Conservation (phyloP, 2,797 vertebrate species). For the Pangasius sanitwongsei region DNA sequence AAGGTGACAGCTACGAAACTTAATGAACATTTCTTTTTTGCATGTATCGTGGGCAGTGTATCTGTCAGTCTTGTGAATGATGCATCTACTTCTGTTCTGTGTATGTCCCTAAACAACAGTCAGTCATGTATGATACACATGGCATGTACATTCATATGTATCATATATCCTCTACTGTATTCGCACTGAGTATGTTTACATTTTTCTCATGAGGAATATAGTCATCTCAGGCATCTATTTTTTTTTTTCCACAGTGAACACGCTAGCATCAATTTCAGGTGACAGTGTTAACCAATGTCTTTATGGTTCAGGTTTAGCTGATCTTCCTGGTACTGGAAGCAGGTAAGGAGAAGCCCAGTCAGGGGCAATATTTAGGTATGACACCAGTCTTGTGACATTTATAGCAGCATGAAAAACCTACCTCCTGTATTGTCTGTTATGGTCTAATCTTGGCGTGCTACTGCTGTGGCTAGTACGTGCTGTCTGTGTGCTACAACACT, state of each 20-base stretch:
- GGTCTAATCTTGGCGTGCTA: constrained; percentile 19
- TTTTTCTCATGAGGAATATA: not conserved
- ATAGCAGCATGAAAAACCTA: constrained; percentile 23
- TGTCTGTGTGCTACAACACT: constrained; percentile 21
- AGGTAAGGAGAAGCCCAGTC: constrained; percentile 42
- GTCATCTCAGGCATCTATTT: not conserved
- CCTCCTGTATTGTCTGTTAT: constrained; percentile 2
- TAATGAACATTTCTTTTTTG: not conserved
- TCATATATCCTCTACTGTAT: not conserved
- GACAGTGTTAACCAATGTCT: constrained; percentile 5
- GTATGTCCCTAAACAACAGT: not conserved
- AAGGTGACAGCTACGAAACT: not conserved
- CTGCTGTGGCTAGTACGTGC: constrained; percentile 17
- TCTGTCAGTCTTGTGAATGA: not conserved
- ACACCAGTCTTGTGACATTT: constrained; percentile 20
- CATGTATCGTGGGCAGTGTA: not conserved
- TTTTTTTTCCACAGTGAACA: not conserved
- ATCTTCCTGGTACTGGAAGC: constrained; percentile 37
- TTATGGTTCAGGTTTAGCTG: constrained; percentile 15
- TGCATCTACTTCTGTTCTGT: not conserved
- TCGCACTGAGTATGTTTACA: not conserved
- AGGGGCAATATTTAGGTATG: constrained; percentile 45
- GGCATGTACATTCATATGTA: not conserved
- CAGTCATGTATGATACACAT: not conserved
- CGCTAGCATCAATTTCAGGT: not conserved